Evolutionary conservation across 1,140 invertebrate genomes (phyloP), one percentile per base, ranked within the genome.

Genomic region (Lepidostoma basale): DNA sequence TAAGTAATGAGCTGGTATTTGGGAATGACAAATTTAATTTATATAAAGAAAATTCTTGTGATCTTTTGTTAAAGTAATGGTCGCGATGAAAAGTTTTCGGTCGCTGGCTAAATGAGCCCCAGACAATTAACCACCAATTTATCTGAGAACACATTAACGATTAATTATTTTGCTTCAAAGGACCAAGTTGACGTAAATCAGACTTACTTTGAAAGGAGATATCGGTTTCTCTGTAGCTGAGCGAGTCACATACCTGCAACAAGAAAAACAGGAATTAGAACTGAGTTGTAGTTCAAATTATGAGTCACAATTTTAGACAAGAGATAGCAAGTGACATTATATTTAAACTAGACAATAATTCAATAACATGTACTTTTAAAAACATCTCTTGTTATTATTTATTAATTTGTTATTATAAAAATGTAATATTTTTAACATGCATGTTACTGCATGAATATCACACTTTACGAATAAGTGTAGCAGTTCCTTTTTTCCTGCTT

Each of bases 1-100:
- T 18, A 45, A 62, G 28, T 47, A 64, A 64, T 64, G 45, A 64
- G 28, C 18, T 20, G 45, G 59, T 36, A 64, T 52, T 64, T 23
- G 28, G 44, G 25, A 36, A 16, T n/a, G 30, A 9, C 44, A 52
- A 52, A 52, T 64, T 64, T 52, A 52, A 52, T 64, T 64, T 52
- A 52, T 64, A 36, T n/a, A 52, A 64, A 64, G 42, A 18, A 64
- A 49, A 49, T 39, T 10, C 33, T 52, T 52, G 44, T 39, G 44
- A 64, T 64, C 44, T 54, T 52, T 52, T 36, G 30, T 36, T 36
- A 25, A 52, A 30, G 12, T 62, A 42, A 26, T 26, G 23, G 39
- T 28, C 10, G 12, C 25, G 16, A 49, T 36, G 62, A 39, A 64
- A 52, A 64, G 44, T 52, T 64, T 62, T 44, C 33, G 39, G 6